A percentile compares a stretch with the other conserved stretches of the same genome.
phyloP scores from a whole-genome alignment of 2,888 invertebrate species.

The Cerastis leucographa region DNA sequence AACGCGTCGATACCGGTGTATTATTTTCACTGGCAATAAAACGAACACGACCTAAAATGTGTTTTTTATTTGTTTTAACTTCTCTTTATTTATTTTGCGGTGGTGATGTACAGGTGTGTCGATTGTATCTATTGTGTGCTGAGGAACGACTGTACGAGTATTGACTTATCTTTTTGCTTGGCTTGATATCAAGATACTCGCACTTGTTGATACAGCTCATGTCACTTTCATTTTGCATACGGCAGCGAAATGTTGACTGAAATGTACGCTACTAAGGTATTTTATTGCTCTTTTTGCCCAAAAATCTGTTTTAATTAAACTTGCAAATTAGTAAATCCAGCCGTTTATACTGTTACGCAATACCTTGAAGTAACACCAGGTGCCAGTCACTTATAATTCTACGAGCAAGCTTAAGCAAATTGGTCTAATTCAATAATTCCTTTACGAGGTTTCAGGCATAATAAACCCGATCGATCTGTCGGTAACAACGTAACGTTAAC shows the following conservation, averaged over 20 bases:
- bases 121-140: slow-evolving; percentile 50
- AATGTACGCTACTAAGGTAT: slow-evolving; percentile 6
- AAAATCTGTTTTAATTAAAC: slow-evolving; percentile 16
- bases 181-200: slow-evolving; percentile 40
- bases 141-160: slow-evolving; percentile 20
- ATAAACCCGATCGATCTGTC: slow-evolving; percentile 53
- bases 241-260: slow-evolving; percentile 17
- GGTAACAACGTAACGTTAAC: slow-evolving; percentile 25
- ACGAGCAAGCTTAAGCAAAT: slow-evolving; percentile 43
- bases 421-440: slow-evolving; percentile 50
- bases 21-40: slow-evolving; percentile 84
- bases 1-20: slow-evolving; percentile 79
- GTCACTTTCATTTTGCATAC: slow-evolving; percentile 47
- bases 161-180: slow-evolving; percentile 43
- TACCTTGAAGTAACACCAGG: slow-evolving; percentile 28
- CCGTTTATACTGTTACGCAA: slow-evolving; percentile 1
- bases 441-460: slow-evolving; percentile 41
- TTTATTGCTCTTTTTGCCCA: slow-evolving; percentile 25
- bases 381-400: slow-evolving; percentile 33
- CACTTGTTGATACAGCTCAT: slow-evolving; percentile 50
- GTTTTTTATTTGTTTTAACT: slow-evolving; percentile 58
- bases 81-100: slow-evolving; percentile 53
- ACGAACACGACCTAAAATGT: slow-evolving; percentile 71
- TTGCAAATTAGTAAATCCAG: slow-evolving; percentile 5
- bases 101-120: slow-evolving; percentile 38